Base-by-base conservation (phyloP, 2,113 vertebrate species). In the Salvelinus namaycush region DNA sequence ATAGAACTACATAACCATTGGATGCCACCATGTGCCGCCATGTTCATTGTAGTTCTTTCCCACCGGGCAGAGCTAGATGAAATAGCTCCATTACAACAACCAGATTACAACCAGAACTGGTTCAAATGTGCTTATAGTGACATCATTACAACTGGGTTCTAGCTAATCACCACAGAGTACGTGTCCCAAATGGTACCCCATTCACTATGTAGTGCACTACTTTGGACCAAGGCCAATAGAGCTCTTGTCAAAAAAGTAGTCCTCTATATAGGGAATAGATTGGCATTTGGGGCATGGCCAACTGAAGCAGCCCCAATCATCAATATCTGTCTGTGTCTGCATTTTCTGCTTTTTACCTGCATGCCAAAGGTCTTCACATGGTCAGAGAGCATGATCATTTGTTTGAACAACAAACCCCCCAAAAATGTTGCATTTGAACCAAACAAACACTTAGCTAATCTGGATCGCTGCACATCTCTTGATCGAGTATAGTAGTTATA, bases 391-490 rank as follows among this genome's bases (percentile, higher is more conserved):
- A 92, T 92, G 91, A 65, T 49, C 74, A 81, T 12, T 59, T 44
- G 66, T 79, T 74, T 31, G 49, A 75, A 44, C 8, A 65, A 24
- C 80, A 48, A 54, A 11, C 29, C 60, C 60, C 29, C 74, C 78
- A 54, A 48, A 72, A 72, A 64, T 16, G 59, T 82, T 82, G 85
- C 83, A 84, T 89, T 86, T 91, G 82, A 85, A 77, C 74, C 79
- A 76, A 86, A 84, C 71, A 78, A 85, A 86, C 18, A 26, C 80
- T 70, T 65, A 66, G 18, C 85, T 82, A 68, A 89, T 87, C 91
- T 87, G 86, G 88, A 88, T 90, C 77, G 72, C 93, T 94, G 94
- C 93, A 94, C 94, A 93, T 88, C 86, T 94, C 93, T 91, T 93
- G 93, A 93, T 94, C 93, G 93, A 93, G 93, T 90, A 59, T 75